Evolutionary conservation across 1,140 invertebrate species (phyloP), one percentile per base, ranked within the genome.

Genomic region (Ostrea edulis): DNA sequence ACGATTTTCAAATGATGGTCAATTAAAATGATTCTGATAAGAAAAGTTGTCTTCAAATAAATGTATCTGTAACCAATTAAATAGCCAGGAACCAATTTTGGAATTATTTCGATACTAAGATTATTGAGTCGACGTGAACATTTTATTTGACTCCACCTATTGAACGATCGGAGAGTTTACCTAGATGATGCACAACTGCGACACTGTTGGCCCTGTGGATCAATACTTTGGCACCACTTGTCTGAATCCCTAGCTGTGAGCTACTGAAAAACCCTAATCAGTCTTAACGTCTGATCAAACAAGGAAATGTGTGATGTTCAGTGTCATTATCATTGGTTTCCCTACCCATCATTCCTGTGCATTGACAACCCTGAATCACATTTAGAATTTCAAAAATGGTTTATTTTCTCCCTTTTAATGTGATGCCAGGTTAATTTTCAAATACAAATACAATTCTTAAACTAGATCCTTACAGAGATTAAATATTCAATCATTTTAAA

Each of bases 131-230:
- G 83, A 88, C 87, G n/a, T 22, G 58, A 82, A 85, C 58, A 88
- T 88, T 85, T 88, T 85, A 85, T 62, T 68, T 77, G 81, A 85
- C 87, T 88, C 87, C 87, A 84, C 87, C 87, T 88, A 82, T 44
- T 58, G 83, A 88, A 20, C 44, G 87, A 88, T 88, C 87, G 71
- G 35, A 51, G 35, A 82, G 84, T 85, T 77, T 68, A 83, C 71
- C 58, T 58, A 81, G 87, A 88, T 88, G 87, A 77, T 58, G 87
- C 83, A 44, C 65, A 77, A 84, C 54, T 85, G 71, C 25, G 84
- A 88, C 58, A 51, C 54, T 88, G 53, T 22, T 84, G 84, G 85
- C 83, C 82, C 85, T 55, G 65, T 82, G 85, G 84, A 88, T 88
- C 87, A 85, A 88, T 88, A 85, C 52, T 54, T 82, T 84, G 87